Base-by-base conservation (phyloP, 2,888 invertebrate genomes). In the Odontothrips loti region DNA sequence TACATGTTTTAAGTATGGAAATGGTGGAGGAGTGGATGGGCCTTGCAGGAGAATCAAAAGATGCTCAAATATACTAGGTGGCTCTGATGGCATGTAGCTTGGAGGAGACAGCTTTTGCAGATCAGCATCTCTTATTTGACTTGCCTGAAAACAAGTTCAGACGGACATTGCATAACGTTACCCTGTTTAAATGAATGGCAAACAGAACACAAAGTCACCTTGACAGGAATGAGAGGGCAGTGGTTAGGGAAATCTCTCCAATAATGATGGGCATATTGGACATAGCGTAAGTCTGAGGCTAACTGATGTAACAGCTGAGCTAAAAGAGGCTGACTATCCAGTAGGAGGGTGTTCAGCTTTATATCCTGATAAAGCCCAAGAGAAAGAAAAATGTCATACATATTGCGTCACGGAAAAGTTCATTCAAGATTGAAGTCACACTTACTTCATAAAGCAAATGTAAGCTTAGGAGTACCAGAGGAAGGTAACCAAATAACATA, bases 371-470 rank as follows among this genome's bases (percentile, higher is more conserved):
- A 23, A 10, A 75, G 27, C 27, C 23, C 17, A 58, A 58, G 20
- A 17, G 6, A 1, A 58, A 15, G 6, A 15, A 15, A 15, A 58
- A 15, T 15, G 15, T 6, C 58, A 58, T 83, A 43, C 34, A 43
- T 6, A 43, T 4, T 43, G 34, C 6, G 6, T 43, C 2, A 43
- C 2, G 34, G 6, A 43, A 43, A 43, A 43, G 34, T 43, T 43
- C 2, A 43, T 58, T 58, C 51, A 43, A 79, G 43, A 48, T 27
- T 58, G 3, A 79, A 47, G 17, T 78, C n/a, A 82, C 43, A 82
- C 83, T 83, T 84, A 89, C 90, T 89, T 98, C 97, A 85, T 97
- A 97, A 0, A 97, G 90, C 48, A 98, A 89, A 88, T 98, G 98
- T 58, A 98, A 89, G 0, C 94, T 90, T 86, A 92, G 95, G 82